Base-by-base conservation (phyloP, 2,888 invertebrate genomes). In the Seira ritae region DNA sequence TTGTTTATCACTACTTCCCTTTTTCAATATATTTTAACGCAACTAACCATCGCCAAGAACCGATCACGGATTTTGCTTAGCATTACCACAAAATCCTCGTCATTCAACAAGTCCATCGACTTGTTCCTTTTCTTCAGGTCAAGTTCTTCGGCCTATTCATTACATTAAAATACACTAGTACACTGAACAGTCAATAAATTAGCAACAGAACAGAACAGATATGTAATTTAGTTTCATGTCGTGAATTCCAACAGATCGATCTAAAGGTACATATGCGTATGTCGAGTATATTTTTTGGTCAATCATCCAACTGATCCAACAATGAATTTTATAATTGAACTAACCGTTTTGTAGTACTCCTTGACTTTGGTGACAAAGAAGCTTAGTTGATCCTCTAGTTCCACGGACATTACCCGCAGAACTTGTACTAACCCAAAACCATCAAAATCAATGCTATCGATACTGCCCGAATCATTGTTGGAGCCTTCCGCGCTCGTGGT, bases 81-180 rank as follows among this genome's bases (percentile, higher is more conserved):
- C 55, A 88, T 67, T 12, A 74, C 69, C 15, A 89, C 88, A 69
- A 89, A 87, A 24, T 87, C 87, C 46, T 85, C 79, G n/a, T 89
- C 85, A 31, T 85, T 81, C 17, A 89, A 72, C 22, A 89, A 68
- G 0, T 31, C 37, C 62, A 85, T 77, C 3, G 89, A 88, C 60
- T 76, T 79, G 62, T 86, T 81, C 2, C 22, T 46, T 68, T 86
- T 82, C 20, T 77, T 67, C n/a, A 86, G 46, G 42, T 89, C 88
- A 77, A 87, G 23, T 50, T 85, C 84, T 76, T 88, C 88, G 0
- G 88, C 89, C 87, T 88, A 23, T 55, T 15, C 17, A 77, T 69
- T 60, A 24, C 65, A 65, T 37, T 66, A 37, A 8, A 62, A 12
- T 20, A 8, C 2, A 68, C 15, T n/a, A 50, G n/a, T 12, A 24